These are phyloP conservation scores for Rhyacophila brunnea DNA, from an alignment of 1,140 invertebrate genomes.

Conservation along the genomic window DNA sequence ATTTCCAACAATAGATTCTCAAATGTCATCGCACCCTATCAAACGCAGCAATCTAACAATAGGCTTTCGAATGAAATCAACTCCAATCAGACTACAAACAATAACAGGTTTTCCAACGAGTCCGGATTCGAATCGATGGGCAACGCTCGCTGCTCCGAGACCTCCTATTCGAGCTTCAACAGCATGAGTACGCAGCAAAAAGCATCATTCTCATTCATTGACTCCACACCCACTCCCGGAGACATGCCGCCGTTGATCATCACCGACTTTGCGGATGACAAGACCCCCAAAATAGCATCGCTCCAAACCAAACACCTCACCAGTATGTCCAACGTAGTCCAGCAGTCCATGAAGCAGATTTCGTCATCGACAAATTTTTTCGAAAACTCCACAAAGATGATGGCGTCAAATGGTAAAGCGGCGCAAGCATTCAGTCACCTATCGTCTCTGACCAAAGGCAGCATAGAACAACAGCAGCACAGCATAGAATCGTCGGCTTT, in stretches of 20 bases:
- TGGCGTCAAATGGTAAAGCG: slow-evolving; percentile 13
- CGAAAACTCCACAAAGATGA: slow-evolving; percentile 19
- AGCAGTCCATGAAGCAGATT: slow-evolving; percentile 30
- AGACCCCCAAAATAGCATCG: slow-evolving; percentile 13
- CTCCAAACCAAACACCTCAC: slow-evolving; percentile 9
- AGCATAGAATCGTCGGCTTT: slow-evolving; percentile 2
- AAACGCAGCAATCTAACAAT: neutral
- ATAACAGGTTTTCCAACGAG: slow-evolving; percentile 57
- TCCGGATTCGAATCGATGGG: slow-evolving; percentile 75
- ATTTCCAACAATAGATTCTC: slow-evolving; percentile 12
- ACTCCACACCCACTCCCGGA: slow-evolving; percentile 29
- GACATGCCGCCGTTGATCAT: slow-evolving; percentile 21
- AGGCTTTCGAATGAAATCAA: slow-evolving; percentile 3
- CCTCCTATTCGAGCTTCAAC: slow-evolving; percentile 32
- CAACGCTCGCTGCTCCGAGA: slow-evolving; percentile 41
- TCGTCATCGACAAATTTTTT: slow-evolving; percentile 23
- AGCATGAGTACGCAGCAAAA: slow-evolving; percentile 22
- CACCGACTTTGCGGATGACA: slow-evolving; percentile 14
- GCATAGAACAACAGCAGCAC: slow-evolving; percentile 8
- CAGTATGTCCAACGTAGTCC: slow-evolving; percentile 22
- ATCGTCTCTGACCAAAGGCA: slow-evolving; percentile 49
- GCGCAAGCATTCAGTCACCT: slow-evolving; percentile 43
- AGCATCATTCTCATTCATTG: slow-evolving; percentile 24
- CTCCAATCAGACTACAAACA: slow-evolving; percentile 35
- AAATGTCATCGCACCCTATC: slow-evolving; percentile 7